Conservation (phyloP, 2,113 vertebrate genomes). For the Crocuta crocuta region DNA sequence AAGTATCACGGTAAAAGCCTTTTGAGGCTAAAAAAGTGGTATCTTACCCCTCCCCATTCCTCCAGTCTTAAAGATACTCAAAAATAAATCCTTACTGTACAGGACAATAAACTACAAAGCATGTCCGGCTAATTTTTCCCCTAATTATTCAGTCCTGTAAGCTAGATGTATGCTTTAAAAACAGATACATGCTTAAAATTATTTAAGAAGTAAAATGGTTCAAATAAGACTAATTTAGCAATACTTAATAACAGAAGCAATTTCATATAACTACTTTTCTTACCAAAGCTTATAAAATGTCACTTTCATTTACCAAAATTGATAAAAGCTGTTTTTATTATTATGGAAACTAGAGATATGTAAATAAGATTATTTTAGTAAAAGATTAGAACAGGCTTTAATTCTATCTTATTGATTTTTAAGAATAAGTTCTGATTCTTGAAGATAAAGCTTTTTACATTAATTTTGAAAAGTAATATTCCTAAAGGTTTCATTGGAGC, state of each 20-base stretch:
- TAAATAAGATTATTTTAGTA: neutral
- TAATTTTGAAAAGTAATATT: conserved; percentile 6
- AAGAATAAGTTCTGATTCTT: neutral
- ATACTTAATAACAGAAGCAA: neutral
- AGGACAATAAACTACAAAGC: neutral
- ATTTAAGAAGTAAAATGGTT: neutral
- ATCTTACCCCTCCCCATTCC: neutral
- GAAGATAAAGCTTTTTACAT: neutral
- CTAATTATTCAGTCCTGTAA: neutral
- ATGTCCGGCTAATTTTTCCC: neutral
- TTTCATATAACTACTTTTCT: neutral
- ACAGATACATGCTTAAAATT: neutral
- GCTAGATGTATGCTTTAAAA: neutral
- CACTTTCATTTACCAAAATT: neutral
- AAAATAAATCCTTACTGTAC: neutral
- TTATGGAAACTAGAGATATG: neutral
- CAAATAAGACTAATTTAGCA: neutral
- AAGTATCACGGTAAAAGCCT: neutral
- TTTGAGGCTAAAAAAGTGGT: neutral
- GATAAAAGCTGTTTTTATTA: neutral
- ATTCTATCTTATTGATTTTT: conserved; percentile 25
- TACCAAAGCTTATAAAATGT: neutral
- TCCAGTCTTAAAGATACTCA: neutral
- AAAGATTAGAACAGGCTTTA: conserved; percentile 22
- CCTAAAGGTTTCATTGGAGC: neutral